A percentile compares a stretch with the other conserved stretches of the same genome.
Conservation (phyloP, 2,888 invertebrate species). For the Subacronicta megacephala region DNA sequence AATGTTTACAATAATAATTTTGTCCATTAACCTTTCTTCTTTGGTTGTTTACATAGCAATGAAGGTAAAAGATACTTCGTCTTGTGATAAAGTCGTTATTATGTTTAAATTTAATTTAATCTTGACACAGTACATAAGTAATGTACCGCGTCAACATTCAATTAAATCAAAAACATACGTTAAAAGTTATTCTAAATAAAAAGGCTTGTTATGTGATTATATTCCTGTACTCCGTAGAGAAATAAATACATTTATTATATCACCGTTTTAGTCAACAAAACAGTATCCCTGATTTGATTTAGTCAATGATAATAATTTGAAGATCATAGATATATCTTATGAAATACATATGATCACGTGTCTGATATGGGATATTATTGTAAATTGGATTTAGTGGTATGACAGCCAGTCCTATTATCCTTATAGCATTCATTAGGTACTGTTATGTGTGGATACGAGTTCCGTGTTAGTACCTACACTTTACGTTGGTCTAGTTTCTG, state of each 20-base stretch:
- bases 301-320: too few relatives aligned
- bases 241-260: not conserved
- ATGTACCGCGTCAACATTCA: too few relatives aligned
- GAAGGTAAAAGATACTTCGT: constrained; percentile 10
- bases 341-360: too few relatives aligned
- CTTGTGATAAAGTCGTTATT: constrained; percentile 10
- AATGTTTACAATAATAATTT: constrained; percentile 2
- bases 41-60: constrained; percentile 16
- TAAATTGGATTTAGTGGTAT: constrained; percentile 12
- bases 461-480: constrained; percentile 21
- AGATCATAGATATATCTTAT: too few relatives aligned
- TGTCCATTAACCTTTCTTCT: constrained; percentile 28
- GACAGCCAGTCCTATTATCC: constrained; percentile 11
- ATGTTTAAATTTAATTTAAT: constrained; percentile 17
- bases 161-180: too few relatives aligned
- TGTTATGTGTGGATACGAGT: constrained; percentile 22
- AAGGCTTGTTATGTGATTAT: not conserved
- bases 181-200: not conserved
- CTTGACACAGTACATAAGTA: constrained; percentile 12
- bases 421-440: constrained; percentile 26
- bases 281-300: constrained; percentile 1
- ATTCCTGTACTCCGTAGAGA: not conserved
- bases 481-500: not conserved
- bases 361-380: constrained; percentile 8
- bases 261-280: not conserved